Evolutionary conservation across 2,797 vertebrate species (phyloP), one percentile per base, ranked within the genome.

Genomic region (Hemitrygon akajei): DNA sequence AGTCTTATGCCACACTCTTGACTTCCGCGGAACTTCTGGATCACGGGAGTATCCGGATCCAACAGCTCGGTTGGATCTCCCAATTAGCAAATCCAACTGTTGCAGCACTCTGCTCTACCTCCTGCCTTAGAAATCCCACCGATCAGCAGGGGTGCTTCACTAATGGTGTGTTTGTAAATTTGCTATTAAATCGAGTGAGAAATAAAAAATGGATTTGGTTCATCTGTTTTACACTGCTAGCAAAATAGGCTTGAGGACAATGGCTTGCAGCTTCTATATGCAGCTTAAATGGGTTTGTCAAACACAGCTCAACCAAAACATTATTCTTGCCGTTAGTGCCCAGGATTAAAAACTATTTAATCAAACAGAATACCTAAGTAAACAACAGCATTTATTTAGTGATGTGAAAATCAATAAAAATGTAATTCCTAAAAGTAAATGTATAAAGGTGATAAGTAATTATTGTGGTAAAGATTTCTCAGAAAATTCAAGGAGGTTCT

Each of bases 391-490:
- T 40, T 75, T 93, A 71, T 56, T 93, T 76, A 66, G 69, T 69
- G n/a, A 69, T 89, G 60, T 69, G 60, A 89, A 69, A 89, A 89
- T 89, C 86, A 89, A 89, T 69, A 69, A 18, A 22, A 69, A 34
- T 10, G n/a, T 89, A 89, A 89, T n/a, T 58, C 1, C 12, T n/a
- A 40, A 7, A 87, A 87, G 84, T 63, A 87, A 87, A 87, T 89
- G 16, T 34, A 69, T 56, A 75, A 69, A 27, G 9, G 18, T 73
- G 69, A 22, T 9, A 25, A 30, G 18, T 73, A 92, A 75, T 92
- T 40, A 71, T 40, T 14, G 2, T 40, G 69, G 22, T 22, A 20
- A 73, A 40, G 12, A 47, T 75, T 75, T 37, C 4, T 5, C 12
- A 14, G 25, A 92, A 71, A 2, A 11, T 92, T 22, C 16, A 22